Evolutionary conservation across 2,113 vertebrate genomes (phyloP), one percentile per base, ranked within the genome.

Genomic region (Python bivittatus): DNA sequence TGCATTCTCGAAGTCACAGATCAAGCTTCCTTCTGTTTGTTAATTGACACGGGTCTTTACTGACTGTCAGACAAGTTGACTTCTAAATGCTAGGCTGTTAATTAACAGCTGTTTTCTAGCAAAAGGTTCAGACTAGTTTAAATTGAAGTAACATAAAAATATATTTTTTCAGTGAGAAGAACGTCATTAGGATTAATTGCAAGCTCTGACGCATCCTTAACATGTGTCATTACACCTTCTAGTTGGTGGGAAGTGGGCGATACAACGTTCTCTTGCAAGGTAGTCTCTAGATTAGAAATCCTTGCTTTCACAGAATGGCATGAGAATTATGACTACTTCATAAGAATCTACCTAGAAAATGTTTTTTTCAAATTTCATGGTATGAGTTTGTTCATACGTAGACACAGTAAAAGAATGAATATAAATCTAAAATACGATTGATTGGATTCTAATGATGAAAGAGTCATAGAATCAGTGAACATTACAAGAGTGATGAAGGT

Each of bases 81-180:
- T 94, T 94, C 88, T 54, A 86, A 94, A 72, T 91, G 92, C 64
- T 25, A 83, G 12, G 13, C 38, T 84, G 10, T 89, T 61, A 52
- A 61, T 93, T 83, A 92, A 92, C 57, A 42, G 12, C 54, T 72
- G 93, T 88, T 84, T 93, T 92, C 94, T 84, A 91, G 86, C 92
- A 91, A 90, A 92, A 42, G 20, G n/a, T 79, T 79, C 68, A 79
- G 38, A 38, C 17, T 79, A 79, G 68, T 79, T 79, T n/a, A 0
- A 42, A 60, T 79, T 0, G 52, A 64, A 86, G 89, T 72, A 13
- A 53, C 8, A 72, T 72, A 72, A 93, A 10, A 88, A 6, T 89
- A n/a, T 89, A 2, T 86, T 44, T 61, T 12, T 89, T 90, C 90
- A 9, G 33, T 44, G 23, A 33, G 8, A 84, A 48, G 33, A 88